Conservation (phyloP, 2,888 invertebrate genomes). For the Hoplodrina blanda region DNA sequence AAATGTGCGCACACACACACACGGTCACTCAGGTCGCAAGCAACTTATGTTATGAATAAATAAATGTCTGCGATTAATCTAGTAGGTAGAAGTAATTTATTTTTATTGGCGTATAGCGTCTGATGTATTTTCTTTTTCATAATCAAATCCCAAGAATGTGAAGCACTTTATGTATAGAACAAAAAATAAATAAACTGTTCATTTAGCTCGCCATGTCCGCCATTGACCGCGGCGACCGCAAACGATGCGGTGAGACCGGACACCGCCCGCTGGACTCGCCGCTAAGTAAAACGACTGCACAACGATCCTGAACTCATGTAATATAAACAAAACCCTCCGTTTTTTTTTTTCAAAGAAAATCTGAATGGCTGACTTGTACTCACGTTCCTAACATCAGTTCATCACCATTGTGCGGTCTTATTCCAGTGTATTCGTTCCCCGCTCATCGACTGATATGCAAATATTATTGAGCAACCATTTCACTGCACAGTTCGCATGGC, state of each 20-base stretch:
- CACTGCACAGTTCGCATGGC: not conserved
- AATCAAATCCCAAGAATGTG: not conserved
- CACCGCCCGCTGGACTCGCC: slow-evolving; percentile 1
- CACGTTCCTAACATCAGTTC: too few species aligned
- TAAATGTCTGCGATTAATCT: too few species aligned
- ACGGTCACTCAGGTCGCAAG: too few species aligned
- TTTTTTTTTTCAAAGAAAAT: not conserved
- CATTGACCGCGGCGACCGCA: slow-evolving; percentile 50
- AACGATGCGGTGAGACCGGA: slow-evolving; percentile 34
- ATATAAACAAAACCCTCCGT: not conserved
- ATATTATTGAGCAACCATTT: not conserved
- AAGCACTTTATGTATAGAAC: slow-evolving; percentile 1
- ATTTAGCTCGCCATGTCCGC: slow-evolving; percentile 43
- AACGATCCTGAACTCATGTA: not conserved
- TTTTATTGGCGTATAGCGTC: too few species aligned
- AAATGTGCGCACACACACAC: too few species aligned
- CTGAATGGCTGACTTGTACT: too few species aligned
- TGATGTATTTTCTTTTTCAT: too few species aligned
- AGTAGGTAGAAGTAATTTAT: too few species aligned
- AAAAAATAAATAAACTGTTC: slow-evolving; percentile 21
- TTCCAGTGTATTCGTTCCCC: too few species aligned
- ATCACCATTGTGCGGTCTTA: too few species aligned
- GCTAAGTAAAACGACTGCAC: not conserved
- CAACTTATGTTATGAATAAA: too few species aligned
- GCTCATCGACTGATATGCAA: not conserved